A percentile compares a stretch with the other conserved stretches of the same genome.
phyloP scores from a whole-genome alignment of 2,113 vertebrate genomes.

The Meles meles region DNA sequence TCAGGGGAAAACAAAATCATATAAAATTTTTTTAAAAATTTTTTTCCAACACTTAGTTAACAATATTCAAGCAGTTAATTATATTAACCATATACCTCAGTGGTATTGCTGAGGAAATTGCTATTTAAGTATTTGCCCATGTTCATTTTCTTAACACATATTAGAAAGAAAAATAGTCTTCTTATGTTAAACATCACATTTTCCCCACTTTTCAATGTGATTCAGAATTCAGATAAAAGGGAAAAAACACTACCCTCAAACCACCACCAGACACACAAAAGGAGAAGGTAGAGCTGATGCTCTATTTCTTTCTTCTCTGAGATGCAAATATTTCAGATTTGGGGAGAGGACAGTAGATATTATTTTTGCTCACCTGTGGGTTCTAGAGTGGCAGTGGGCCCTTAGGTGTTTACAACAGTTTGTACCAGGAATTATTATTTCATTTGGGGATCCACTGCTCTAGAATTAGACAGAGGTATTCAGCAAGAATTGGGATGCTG shows the following conservation, averaged over 20 bases:
- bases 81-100: not conserved
- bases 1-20: not conserved
- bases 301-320: not conserved
- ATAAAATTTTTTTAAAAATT: not conserved
- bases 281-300: not conserved
- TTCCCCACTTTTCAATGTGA: not conserved
- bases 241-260: not conserved
- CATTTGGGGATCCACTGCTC: not conserved
- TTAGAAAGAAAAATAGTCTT: not conserved
- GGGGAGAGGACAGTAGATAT: not conserved
- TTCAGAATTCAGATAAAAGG: not conserved
- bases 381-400: not conserved
- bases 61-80: not conserved
- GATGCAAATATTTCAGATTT: not conserved
- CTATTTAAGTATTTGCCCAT: not conserved
- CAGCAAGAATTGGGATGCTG: not conserved
- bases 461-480: not conserved
- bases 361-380: not conserved
- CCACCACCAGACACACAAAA: not conserved
- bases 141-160: not conserved
- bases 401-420: not conserved
- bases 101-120: not conserved
- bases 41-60: not conserved
- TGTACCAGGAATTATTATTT: rapidly evolving
- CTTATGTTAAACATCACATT: not conserved